phyloP scores from a whole-genome alignment of 2,888 invertebrate species.

The Biston stratarius region DNA sequence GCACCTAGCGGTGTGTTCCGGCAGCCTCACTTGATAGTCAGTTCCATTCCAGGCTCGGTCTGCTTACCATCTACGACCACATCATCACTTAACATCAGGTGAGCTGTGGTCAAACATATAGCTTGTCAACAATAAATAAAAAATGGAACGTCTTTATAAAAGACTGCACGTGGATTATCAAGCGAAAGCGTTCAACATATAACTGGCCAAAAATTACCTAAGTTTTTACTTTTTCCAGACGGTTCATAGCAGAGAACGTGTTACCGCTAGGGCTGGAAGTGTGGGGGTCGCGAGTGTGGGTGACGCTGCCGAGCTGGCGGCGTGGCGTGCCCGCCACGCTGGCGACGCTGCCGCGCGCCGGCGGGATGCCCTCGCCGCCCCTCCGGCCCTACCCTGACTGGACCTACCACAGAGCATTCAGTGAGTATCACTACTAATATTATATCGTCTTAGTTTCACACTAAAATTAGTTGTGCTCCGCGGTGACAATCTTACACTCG shows the following conservation, averaged over 20 bases:
- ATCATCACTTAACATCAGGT: no score
- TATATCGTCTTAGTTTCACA: no score
- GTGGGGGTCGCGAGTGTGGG: slow-evolving; percentile 89
- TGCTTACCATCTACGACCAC: no score
- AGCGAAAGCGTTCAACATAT: no score
- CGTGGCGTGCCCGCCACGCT: slow-evolving; percentile 91
- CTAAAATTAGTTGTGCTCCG: no score
- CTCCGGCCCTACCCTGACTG: slow-evolving; percentile 92
- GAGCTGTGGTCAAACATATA: no score
- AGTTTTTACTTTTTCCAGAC: slow-evolving; percentile 58
- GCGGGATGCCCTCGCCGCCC: slow-evolving; percentile 85
- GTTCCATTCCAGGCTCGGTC: no score
- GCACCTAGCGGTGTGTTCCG: no score
- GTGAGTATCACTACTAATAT: slow-evolving; percentile 70
- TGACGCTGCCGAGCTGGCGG: slow-evolving; percentile 92
- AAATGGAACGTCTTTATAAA: neutral
- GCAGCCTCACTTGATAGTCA: no score
- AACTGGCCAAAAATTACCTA: no score
- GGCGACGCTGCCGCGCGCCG: slow-evolving; percentile 87
- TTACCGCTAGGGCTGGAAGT: slow-evolving; percentile 91
- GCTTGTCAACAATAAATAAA: no score
- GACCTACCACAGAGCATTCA: slow-evolving; percentile 87
- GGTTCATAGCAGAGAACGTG: slow-evolving; percentile 90
- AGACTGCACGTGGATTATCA: no score
- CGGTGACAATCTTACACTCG: neutral